Conservation (phyloP, 2,113 vertebrate genomes). For the Ceyx cyanopectus region DNA sequence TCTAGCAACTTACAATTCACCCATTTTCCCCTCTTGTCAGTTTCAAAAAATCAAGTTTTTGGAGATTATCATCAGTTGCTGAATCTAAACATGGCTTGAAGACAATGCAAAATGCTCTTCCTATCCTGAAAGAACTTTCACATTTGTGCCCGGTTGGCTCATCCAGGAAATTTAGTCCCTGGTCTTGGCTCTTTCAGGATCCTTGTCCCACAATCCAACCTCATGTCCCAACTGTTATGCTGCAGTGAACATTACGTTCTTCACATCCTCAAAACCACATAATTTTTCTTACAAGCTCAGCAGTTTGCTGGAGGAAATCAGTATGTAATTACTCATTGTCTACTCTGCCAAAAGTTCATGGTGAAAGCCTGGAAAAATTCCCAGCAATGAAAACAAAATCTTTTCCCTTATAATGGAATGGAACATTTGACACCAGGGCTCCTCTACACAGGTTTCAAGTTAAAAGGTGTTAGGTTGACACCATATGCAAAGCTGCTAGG, state of each 20-base stretch:
- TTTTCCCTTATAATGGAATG: not conserved
- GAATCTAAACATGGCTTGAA: not conserved
- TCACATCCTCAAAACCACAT: not conserved
- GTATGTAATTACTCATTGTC: slow-evolving; percentile 24
- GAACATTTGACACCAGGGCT: slow-evolving; percentile 14
- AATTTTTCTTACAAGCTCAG: not conserved
- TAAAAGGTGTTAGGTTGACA: slow-evolving; percentile 58
- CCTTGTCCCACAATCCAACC: not conserved
- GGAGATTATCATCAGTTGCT: not conserved
- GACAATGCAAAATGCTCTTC: not conserved
- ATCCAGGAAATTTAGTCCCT: not conserved
- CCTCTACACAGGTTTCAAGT: slow-evolving; percentile 14
- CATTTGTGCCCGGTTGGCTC: not conserved
- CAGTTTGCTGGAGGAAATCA: not conserved
- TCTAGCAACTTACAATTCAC: not conserved
- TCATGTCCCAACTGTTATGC: not conserved
- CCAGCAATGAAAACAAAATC: not conserved
- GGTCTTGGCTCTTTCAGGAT: not conserved
- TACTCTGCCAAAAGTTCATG: slow-evolving; percentile 8
- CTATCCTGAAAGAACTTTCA: not conserved
- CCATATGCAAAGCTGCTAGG: slow-evolving; percentile 43
- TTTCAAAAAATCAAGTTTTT: not conserved
- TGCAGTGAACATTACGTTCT: not conserved
- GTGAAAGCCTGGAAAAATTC: slow-evolving; percentile 47
- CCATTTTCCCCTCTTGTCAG: not conserved